phyloP scores from a whole-genome alignment of 2,888 invertebrate genomes.

The Melieria omissa region DNA sequence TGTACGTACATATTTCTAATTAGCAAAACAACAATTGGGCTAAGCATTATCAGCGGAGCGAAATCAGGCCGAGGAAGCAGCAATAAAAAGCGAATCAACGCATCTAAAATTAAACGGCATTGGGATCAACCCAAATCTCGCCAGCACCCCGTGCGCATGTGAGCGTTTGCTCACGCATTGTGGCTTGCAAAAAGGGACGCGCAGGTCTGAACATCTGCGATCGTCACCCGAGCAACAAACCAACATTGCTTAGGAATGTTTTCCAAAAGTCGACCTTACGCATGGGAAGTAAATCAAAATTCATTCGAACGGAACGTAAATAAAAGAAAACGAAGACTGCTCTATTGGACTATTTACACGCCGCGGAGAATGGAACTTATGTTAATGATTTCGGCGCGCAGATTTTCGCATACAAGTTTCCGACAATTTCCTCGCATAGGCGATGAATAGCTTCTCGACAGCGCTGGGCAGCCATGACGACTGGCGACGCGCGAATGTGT shows the following conservation, averaged over 20 bases:
- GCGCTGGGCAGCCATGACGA: no score
- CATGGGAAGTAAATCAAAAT: slow-evolving; percentile 7
- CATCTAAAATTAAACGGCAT: slow-evolving; percentile 22
- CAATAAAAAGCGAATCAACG: no score
- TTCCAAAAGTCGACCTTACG: background rate
- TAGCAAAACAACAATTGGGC: no score
- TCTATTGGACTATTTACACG: no score
- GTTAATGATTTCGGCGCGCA: no score
- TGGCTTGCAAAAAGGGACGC: background rate
- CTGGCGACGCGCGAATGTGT: slow-evolving; percentile 6
- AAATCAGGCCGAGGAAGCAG: no score
- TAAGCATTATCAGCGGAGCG: no score
- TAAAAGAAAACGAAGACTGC: background rate
- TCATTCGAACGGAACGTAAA: background rate
- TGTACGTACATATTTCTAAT: no score
- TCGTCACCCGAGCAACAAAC: background rate
- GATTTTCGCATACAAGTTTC: no score
- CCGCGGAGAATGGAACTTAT: no score
- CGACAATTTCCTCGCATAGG: no score
- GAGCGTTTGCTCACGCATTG: background rate
- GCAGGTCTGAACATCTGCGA: background rate
- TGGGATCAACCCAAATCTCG: slow-evolving; percentile 29
- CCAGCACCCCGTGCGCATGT: background rate
- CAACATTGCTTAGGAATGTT: background rate
- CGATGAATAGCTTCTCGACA: no score